A percentile compares a stretch with the other conserved stretches of the same genome.
Conservation (phyloP, 2,797 vertebrate genomes). For the Knipowitschia caucasica region DNA sequence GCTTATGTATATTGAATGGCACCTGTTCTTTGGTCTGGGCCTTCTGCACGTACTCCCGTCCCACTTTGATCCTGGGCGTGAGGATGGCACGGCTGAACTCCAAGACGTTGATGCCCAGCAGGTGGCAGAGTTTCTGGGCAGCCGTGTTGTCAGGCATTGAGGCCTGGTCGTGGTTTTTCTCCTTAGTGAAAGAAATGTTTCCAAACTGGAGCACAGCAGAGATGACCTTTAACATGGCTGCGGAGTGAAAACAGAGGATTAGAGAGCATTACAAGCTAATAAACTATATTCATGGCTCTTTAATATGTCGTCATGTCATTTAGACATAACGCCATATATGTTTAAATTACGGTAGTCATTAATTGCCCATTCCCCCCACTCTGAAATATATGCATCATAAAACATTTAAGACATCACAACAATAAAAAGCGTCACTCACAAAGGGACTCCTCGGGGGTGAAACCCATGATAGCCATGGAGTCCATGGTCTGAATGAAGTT, state of each 20-base stretch:
- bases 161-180: conserved; percentile 88
- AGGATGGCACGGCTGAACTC: conserved; percentile 91
- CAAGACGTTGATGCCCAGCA: conserved; percentile 87
- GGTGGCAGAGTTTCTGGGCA: conserved; percentile 89
- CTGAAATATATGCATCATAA: too few species aligned
- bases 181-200: conserved; percentile 84
- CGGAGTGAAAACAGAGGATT: conserved; percentile 1
- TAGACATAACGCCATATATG: too few species aligned
- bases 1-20: background rate
- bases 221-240: conserved; percentile 88
- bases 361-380: too few species aligned
- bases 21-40: conserved; percentile 94
- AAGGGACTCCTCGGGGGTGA: conserved; percentile 81
- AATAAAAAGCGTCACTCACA: conserved; percentile 81
- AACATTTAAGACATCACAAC: too few species aligned
- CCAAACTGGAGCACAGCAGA: conserved; percentile 89
- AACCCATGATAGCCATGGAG: conserved; percentile 89
- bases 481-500: conserved; percentile 92
- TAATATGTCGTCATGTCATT: too few species aligned
- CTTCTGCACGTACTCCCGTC: conserved; percentile 91
- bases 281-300: too few species aligned
- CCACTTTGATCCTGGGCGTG: conserved; percentile 90
- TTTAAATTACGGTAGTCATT: too few species aligned
- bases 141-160: conserved; percentile 94
- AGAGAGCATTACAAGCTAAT: background rate